Base-by-base conservation (phyloP, 2,888 invertebrate genomes). In the Temnothorax unifasciatus region DNA sequence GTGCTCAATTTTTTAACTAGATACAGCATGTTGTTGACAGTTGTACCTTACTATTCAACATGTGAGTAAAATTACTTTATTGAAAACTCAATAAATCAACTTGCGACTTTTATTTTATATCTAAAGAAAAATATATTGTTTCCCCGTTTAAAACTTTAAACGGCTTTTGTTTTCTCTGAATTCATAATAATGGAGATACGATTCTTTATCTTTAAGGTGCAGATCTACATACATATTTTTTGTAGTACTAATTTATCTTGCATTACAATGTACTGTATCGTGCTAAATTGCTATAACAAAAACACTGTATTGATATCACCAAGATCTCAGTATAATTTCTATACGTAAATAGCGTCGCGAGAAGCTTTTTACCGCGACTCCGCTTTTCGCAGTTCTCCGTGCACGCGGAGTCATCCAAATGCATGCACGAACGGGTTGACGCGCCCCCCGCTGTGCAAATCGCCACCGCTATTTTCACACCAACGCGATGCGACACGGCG, bases 401-500 rank as follows among this genome's bases (percentile, higher is more conserved):
- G n/a, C 44, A 38, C 57, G 57, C 57, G 18, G 18, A 73, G 15
- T 44, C 44, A 41, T 64, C 41, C 15, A 25, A 25, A 54, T 54
- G 25, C 57, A 44, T 38, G 52, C 52, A 54, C 61, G 50, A n/a
- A 63, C 11, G n/a, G 82, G 79, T 61, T 44, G 73, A 41, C 4
- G 34, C 15, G 34, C 15, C 34, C 41, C 77, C 50, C 34, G n/a
- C 74, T 18, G 34, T 13, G 61, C 61, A 75, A 66, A 76, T 79
- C 73, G 71, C 81, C 41, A 57, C 69, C 21, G 74, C 84, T 85
- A 84, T 88, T 88, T 87, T 87, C 84, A 74, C 76, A 76, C 66
- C 50, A n/a, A 34, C n/a, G 29, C 34, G 34, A 34, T 18, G 50
- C 44, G 50, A n/a, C 64, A 57, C 44, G 57, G 66, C 63, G 44